Conservation (phyloP, 2,113 vertebrate genomes). For the Spilogale gracilis region DNA sequence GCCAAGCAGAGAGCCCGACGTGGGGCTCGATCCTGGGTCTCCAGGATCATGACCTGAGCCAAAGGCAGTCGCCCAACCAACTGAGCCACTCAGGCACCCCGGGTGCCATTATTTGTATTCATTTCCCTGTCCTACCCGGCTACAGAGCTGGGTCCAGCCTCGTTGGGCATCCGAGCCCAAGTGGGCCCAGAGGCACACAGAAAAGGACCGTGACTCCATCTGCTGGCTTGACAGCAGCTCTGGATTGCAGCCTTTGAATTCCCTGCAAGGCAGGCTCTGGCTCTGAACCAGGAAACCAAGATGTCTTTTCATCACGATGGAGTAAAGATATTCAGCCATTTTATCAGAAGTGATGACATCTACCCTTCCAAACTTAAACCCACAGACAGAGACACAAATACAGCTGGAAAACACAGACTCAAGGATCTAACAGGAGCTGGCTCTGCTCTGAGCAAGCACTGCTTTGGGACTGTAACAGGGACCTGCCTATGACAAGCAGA, state of each 20-base stretch:
- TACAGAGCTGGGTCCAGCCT: not conserved
- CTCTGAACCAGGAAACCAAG: slow-evolving; percentile 51
- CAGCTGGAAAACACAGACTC: not conserved
- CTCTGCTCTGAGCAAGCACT: not conserved
- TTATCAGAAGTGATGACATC: slow-evolving; percentile 66
- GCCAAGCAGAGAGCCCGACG: no score
- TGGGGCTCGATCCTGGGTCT: no score
- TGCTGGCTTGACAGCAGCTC: slow-evolving; percentile 76
- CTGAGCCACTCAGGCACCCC: no score
- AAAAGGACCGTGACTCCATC: slow-evolving; percentile 78
- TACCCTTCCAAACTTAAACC: slow-evolving; percentile 37
- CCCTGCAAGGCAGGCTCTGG: slow-evolving; percentile 38
- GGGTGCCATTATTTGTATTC: slow-evolving; percentile 56
- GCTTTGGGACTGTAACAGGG: not conserved
- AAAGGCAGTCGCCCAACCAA: no score
- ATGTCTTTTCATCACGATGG: slow-evolving; percentile 52
- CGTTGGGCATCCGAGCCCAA: not conserved
- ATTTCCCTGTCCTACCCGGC: slow-evolving; percentile 48
- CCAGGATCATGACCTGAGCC: no score
- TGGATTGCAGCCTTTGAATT: slow-evolving; percentile 37
- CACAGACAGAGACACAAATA: slow-evolving; percentile 39
- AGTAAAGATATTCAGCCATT: slow-evolving; percentile 60
- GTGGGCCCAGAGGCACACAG: slow-evolving; percentile 39
- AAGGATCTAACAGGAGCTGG: slow-evolving; percentile 36
- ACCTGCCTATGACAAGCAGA: not conserved